Base-by-base conservation (phyloP, 2,888 invertebrate species). In the Himalopsyche anomala region DNA sequence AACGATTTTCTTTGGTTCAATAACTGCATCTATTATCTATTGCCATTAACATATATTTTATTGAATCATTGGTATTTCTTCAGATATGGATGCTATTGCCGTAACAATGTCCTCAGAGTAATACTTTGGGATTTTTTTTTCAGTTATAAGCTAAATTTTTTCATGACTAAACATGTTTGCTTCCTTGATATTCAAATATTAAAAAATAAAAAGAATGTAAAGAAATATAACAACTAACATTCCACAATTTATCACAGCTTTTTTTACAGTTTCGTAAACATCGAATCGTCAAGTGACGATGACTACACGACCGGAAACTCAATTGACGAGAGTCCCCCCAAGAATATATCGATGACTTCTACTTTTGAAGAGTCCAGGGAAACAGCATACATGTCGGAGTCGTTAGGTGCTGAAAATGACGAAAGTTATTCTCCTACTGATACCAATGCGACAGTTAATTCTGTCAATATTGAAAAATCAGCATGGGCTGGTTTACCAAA, bases 201-300 rank as follows among this genome's bases (percentile, higher is more conserved):
- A 42, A 8, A 42, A 42, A 42, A 42, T 42, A 2, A 28, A 45
- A 45, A 45, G 45, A 51, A 51, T 51, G 51, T 51, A 5, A 51
- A 15, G 51, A 51, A 15, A 15, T 15, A 51, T 51, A 12, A 56
- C 19, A 74, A 84, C 62, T 62, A 62, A 62, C 62, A 62, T 19
- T 62, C 62, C 62, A 62, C 62, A 62, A 62, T 85, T 85, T 85
- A 54, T 83, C 86, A 56, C 86, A 90, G 89, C 84, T 89, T 89
- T 89, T 89, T 89, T 90, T 92, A 83, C 90, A 94, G 94, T 62
- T 95, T 95, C 90, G 92, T 95, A 81, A 95, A 95, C 90, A 95
- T 96, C 89, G 96, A 96, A 90, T 94, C 95, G 28, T 95, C 94
- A 55, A 93, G 95, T 79, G 93, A 94, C 80, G 94, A 94, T 88